phyloP scores from a whole-genome alignment of 2,888 invertebrate species.

The Luperina testacea region DNA sequence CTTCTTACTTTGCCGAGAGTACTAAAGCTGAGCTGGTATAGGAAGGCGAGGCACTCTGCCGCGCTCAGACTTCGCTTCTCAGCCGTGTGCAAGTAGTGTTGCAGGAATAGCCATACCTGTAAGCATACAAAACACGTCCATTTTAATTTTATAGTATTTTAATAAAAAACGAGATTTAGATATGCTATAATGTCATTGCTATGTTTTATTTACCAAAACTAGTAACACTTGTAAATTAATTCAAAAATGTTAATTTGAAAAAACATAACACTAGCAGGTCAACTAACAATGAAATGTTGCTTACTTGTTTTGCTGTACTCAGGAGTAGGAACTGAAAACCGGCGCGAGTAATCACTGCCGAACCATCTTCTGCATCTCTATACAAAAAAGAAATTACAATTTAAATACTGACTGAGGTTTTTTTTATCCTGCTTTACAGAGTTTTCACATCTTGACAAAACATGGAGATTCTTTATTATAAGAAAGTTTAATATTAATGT shows the following conservation, averaged over 20 bases:
- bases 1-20: slow-evolving; percentile 95
- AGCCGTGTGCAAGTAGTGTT: slow-evolving; percentile 98
- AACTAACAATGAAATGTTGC: background rate
- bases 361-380: slow-evolving; percentile 95
- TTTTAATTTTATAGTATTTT: background rate
- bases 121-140: background rate
- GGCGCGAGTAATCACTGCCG: slow-evolving; percentile 96
- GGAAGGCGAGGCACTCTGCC: slow-evolving; percentile 97
- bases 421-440: background rate
- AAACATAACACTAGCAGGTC: background rate
- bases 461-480: background rate
- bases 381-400: slow-evolving; percentile 43
- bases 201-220: background rate
- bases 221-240: background rate
- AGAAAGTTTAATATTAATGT: background rate
- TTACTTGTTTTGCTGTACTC: slow-evolving; percentile 95
- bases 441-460: background rate
- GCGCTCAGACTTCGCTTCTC: slow-evolving; percentile 96
- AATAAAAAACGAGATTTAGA: background rate
- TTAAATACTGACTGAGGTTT: background rate
- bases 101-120: slow-evolving; percentile 98
- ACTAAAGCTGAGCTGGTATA: slow-evolving; percentile 99
- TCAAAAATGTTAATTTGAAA: too few species aligned
- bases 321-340: slow-evolving; percentile 99
- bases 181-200: background rate